phyloP scores from a whole-genome alignment of 2,888 invertebrate species.

The Clistopyga incitator region DNA sequence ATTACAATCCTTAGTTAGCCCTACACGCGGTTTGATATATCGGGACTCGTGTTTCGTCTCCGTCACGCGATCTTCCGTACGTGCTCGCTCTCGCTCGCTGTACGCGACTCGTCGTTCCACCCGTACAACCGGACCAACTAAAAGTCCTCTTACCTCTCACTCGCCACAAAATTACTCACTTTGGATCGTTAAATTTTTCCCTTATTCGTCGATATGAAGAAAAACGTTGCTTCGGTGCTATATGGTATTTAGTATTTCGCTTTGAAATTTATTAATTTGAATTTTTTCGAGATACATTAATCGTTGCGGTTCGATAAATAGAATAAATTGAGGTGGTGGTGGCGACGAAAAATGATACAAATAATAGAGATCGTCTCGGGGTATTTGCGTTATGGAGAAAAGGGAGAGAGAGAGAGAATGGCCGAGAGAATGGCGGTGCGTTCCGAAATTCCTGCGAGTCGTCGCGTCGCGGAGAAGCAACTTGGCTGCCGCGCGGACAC shows the following conservation, averaged over 20 bases:
- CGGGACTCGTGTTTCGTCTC: conserved; percentile 68
- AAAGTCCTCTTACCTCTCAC: too few species aligned
- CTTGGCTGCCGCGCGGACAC: conserved; percentile 41
- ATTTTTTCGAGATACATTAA: too few species aligned
- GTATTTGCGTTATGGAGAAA: neutral
- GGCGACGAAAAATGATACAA: neutral
- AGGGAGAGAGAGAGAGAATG: neutral
- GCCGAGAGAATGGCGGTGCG: neutral
- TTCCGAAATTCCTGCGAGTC: conserved; percentile 23
- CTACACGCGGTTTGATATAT: conserved; percentile 70
- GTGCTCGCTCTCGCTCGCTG: conserved; percentile 39
- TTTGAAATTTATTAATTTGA: too few species aligned
- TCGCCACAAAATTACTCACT: too few species aligned
- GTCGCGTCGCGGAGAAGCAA: conserved; percentile 9
- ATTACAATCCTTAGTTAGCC: conserved; percentile 68
- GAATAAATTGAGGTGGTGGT: too few species aligned
- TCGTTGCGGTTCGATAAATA: too few species aligned
- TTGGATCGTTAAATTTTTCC: too few species aligned
- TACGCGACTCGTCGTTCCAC: neutral
- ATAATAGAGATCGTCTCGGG: neutral
- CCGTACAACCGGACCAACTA: conserved; percentile 13
- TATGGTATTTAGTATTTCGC: too few species aligned
- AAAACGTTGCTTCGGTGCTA: too few species aligned
- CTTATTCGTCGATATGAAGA: too few species aligned
- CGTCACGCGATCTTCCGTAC: conserved; percentile 65